Evolutionary conservation across 1,140 invertebrate genomes (phyloP).

Genomic region (Notospermus geniculatus): DNA sequence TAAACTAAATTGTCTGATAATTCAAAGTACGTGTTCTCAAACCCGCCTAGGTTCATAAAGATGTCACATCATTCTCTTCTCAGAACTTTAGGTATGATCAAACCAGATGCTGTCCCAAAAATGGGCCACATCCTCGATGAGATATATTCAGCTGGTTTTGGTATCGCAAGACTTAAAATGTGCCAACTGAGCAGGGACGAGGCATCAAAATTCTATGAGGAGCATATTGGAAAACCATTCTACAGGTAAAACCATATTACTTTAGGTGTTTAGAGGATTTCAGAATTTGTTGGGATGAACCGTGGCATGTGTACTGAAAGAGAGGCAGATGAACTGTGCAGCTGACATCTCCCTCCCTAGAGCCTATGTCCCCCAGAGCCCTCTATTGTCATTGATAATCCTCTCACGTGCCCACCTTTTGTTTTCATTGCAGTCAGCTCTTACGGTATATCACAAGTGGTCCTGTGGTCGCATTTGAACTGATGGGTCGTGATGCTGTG

Average conservation of each 20-base stretch:
- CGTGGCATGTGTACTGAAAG: no score
- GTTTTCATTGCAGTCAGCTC: slow-evolving; percentile 31
- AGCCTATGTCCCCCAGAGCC: no score
- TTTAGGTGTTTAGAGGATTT: no score
- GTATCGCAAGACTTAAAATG: slow-evolving; percentile 73
- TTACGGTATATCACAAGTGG: slow-evolving; percentile 68
- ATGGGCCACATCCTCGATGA: slow-evolving; percentile 72
- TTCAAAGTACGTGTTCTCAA: no score
- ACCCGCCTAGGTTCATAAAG: no score
- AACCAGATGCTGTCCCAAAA: slow-evolving; percentile 68
- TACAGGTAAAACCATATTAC: no score
- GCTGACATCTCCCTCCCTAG: no score
- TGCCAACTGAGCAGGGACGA: slow-evolving; percentile 63
- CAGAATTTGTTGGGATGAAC: no score
- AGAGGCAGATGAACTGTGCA: no score
- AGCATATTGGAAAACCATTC: slow-evolving; percentile 61
- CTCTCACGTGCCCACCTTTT: background rate
- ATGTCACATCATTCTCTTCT: slow-evolving; percentile 3
- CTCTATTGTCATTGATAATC: no score
- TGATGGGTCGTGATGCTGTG: slow-evolving; percentile 72
- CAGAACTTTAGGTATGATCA: slow-evolving; percentile 74
- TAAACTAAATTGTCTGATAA: no score
- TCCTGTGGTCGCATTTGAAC: slow-evolving; percentile 70
- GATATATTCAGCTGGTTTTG: slow-evolving; percentile 67
- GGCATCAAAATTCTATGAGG: slow-evolving; percentile 63